A percentile compares a stretch with the other conserved stretches of the same genome.
phyloP scores from a whole-genome alignment of 2,888 invertebrate genomes.

The Xanthia icteritia region DNA sequence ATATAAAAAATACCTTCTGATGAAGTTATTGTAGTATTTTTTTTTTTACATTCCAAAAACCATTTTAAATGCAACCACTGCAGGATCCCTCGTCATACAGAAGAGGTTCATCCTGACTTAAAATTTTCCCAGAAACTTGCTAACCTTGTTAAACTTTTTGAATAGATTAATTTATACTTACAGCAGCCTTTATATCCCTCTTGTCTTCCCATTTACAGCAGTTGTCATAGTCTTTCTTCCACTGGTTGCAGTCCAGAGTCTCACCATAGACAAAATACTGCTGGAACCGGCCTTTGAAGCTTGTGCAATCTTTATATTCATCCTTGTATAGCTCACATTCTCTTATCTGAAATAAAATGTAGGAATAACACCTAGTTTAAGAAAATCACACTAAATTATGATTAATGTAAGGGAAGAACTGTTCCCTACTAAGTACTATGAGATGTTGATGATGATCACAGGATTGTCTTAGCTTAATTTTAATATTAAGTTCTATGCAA shows the following conservation, averaged over 20 bases:
- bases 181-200: slow-evolving; percentile 92
- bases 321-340: slow-evolving; percentile 95
- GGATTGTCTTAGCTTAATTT: not conserved
- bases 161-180: slow-evolving; percentile 79
- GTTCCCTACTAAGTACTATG: not conserved
- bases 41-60: not conserved
- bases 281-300: slow-evolving; percentile 94
- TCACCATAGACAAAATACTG: slow-evolving; percentile 96
- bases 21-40: too few species aligned
- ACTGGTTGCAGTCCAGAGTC: slow-evolving; percentile 93
- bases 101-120: not conserved
- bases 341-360: slow-evolving; percentile 91
- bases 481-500: not conserved
- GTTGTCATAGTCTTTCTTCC: slow-evolving; percentile 94
- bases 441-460: not conserved
- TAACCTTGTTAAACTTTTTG: not conserved
- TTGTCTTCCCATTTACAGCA: slow-evolving; percentile 92
- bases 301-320: slow-evolving; percentile 95
- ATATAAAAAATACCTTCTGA: too few species aligned
- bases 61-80: not conserved
- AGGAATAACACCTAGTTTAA: not conserved
- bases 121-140: not conserved
- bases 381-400: not conserved
- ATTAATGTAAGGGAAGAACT: not conserved
- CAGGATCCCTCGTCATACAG: not conserved